Percentiles rank a stretch among this genome's conserved stretches.
Evolutionary conservation across 1,140 invertebrate genomes (phyloP).

Genomic region (Trichonephila clavata): DNA sequence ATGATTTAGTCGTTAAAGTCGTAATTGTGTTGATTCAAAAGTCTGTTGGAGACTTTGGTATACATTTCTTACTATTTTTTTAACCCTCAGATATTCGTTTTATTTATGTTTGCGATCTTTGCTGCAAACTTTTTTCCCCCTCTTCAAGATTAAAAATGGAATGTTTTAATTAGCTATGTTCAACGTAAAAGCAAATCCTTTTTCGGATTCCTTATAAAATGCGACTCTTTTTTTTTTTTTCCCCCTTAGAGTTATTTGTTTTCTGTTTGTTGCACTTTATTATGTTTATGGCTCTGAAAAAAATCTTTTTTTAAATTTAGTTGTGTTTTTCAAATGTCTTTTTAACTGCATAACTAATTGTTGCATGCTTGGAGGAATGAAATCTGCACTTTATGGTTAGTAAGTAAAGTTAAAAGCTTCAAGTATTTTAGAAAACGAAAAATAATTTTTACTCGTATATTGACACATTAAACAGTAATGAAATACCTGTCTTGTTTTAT

Average conservation of each 20-base stretch:
- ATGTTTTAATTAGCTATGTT: slow-evolving; percentile 12
- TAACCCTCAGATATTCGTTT: not conserved
- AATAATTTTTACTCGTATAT: no score
- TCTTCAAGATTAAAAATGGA: not conserved
- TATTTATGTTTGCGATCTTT: not conserved
- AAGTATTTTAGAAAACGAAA: no score
- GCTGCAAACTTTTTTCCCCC: not conserved
- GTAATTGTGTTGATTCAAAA: not conserved
- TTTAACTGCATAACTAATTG: not conserved
- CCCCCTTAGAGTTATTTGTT: not conserved
- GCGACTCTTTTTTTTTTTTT: not conserved
- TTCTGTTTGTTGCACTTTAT: not conserved
- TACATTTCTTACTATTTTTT: not conserved
- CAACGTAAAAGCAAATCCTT: not conserved
- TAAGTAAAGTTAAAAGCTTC: no score
- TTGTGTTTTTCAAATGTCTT: not conserved
- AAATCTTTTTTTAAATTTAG: not conserved
- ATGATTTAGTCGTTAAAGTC: no score
- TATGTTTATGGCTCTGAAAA: not conserved
- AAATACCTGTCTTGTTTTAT: no score
- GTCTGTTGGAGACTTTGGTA: not conserved
- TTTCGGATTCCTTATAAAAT: not conserved
- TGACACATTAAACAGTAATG: no score
- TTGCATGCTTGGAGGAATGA: not conserved
- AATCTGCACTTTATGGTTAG: not conserved